phyloP scores from a whole-genome alignment of 2,113 vertebrate species.

The Phainopepla nitens region DNA sequence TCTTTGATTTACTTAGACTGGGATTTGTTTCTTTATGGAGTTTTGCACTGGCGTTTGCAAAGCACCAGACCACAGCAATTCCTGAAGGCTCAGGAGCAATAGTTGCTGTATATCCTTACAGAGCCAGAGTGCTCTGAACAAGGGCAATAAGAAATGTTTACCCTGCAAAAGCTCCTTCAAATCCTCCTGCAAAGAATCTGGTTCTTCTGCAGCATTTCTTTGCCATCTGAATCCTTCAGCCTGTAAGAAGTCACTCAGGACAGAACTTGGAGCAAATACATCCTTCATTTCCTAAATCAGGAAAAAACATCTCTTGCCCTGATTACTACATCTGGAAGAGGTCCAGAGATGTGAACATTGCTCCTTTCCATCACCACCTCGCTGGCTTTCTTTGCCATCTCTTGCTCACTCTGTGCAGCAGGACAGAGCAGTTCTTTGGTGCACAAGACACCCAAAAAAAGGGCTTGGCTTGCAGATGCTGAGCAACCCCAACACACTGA shows the following conservation, averaged over 20 bases:
- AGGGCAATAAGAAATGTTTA: not conserved
- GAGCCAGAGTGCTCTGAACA: not conserved
- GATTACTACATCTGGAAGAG: not conserved
- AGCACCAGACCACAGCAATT: not conserved
- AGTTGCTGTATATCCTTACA: not conserved
- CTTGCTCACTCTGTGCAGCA: not conserved
- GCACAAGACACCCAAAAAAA: not conserved
- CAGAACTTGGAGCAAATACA: not conserved
- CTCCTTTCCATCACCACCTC: not conserved
- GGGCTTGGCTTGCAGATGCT: not conserved
- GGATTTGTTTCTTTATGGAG: not conserved
- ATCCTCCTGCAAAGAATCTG: not conserved
- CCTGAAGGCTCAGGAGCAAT: not conserved
- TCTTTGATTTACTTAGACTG: not conserved
- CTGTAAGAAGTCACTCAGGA: not conserved
- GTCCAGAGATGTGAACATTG: not conserved
- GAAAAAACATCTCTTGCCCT: not conserved
- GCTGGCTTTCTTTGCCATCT: not conserved
- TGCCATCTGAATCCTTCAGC: not conserved
- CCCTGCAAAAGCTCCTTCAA: not conserved
- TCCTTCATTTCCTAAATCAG: not conserved
- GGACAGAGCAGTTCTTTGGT: not conserved
- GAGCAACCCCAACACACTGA: rapidly evolving
- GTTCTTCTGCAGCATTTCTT: not conserved
- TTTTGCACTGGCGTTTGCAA: not conserved